Conservation (phyloP, 2,113 vertebrate species). For the Murina feae region DNA sequence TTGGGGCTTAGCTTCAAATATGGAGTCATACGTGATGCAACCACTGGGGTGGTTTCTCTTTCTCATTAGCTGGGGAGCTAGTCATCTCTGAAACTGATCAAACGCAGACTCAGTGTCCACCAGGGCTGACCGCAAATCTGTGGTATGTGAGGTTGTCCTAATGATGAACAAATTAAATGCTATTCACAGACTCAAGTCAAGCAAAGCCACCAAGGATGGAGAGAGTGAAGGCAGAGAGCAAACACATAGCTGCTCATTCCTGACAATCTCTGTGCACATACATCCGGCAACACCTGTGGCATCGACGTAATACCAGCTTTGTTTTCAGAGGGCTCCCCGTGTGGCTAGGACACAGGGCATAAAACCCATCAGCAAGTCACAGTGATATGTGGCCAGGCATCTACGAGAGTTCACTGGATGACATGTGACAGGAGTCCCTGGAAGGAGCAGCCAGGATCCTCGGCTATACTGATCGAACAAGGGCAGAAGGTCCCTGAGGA, state of each 20-base stretch:
- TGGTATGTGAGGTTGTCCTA: slow-evolving; percentile 43
- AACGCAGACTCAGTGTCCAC: background rate
- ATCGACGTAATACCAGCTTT: accelerated
- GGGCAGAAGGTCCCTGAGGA: background rate
- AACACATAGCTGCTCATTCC: background rate
- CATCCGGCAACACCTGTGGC: background rate
- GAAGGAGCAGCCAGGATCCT: background rate
- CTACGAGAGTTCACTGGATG: background rate
- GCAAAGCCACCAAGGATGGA: background rate
- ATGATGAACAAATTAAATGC: slow-evolving; percentile 50
- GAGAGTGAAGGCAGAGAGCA: background rate
- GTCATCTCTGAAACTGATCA: background rate
- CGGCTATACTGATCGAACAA: background rate
- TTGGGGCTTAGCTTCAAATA: background rate
- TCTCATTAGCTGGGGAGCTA: background rate
- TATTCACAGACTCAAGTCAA: slow-evolving; percentile 57
- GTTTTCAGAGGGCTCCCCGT: background rate
- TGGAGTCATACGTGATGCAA: background rate
- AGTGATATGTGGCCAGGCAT: background rate
- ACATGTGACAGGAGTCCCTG: background rate
- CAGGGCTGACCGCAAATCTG: background rate
- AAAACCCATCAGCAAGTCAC: background rate
- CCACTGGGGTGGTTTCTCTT: background rate
- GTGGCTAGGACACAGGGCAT: background rate
- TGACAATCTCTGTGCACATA: too few species aligned